phyloP scores from a whole-genome alignment of 2,888 invertebrate species.

The Synergus gifuensis region DNA sequence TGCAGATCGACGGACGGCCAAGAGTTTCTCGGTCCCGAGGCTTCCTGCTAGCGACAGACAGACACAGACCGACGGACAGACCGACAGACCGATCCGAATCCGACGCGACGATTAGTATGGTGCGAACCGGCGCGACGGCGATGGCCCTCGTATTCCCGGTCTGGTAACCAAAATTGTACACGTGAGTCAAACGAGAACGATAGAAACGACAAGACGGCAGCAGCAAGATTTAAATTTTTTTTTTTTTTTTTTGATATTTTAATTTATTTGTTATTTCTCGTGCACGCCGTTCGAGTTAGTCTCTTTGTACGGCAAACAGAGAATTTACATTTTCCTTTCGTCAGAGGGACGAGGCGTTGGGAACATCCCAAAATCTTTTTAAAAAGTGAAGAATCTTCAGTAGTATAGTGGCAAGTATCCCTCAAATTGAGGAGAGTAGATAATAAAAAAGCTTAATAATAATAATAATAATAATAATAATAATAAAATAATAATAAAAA shows the following conservation, averaged over 20 bases:
- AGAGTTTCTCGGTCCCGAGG: constrained; percentile 76
- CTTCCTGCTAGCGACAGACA: constrained; percentile 75
- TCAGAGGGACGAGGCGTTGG: constrained; percentile 35
- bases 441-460: too few relatives aligned
- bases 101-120: constrained; percentile 84
- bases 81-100: constrained; percentile 70
- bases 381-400: background rate
- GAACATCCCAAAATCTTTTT: constrained; percentile 19
- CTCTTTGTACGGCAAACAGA: constrained; percentile 44
- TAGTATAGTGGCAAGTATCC: background rate
- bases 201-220: constrained; percentile 62
- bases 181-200: constrained; percentile 58
- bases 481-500: too few relatives aligned
- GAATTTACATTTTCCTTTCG: constrained; percentile 42
- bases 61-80: constrained; percentile 66
- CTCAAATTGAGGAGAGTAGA: background rate
- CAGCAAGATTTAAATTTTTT: constrained; percentile 44
- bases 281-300: constrained; percentile 41
- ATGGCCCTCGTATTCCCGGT: constrained; percentile 89
- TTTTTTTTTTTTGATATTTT: constrained; percentile 37
- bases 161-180: constrained; percentile 79
- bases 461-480: too few relatives aligned
- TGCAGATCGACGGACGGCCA: constrained; percentile 70
- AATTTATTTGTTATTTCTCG: constrained; percentile 43
- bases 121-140: constrained; percentile 91